Evolutionary conservation across 2,797 vertebrate species (phyloP), one percentile per base, ranked within the genome.

Genomic region (Pristis pectinata): DNA sequence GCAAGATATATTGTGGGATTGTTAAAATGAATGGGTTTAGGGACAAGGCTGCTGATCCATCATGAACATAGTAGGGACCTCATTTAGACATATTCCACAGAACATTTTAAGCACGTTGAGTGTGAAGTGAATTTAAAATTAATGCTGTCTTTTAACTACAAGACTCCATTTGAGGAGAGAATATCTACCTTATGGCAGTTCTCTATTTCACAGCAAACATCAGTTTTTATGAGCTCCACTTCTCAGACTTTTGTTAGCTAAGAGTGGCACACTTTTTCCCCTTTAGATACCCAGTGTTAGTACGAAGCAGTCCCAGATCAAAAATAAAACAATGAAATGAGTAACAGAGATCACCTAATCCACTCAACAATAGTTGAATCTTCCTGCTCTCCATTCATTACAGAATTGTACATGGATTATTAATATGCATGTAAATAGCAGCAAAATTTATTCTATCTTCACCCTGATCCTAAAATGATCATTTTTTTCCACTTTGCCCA

Each of bases 101-200:
- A 61, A 89, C 56, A 89, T 30, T 27, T 53, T 24, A 59, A n/a
- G 34, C 11, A 34, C 17, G 56, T 56, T 49, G 34, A 82, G 37
- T 79, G 56, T 24, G 22, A 13, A n/a, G n/a, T 89, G 30, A 89
- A 61, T 89, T 89, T 89, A 89, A 89, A 85, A 61, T 89, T n/a
- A 61, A 89, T 37, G 13, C 17, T n/a, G 56, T 59, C 53, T n/a
- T n/a, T 53, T 34, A 87, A 19, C 10, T 83, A 89, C 1, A 17
- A n/a, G 85, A 17, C 49, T 61, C 11, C 10, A 89, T 59, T 61
- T n/a, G 19, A 89, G 61, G 56, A n/a, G 5, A 34, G 56, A 61
- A n/a, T 61, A 56, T 27, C 22, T 85, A 22, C 49, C 9, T 30
- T 80, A n/a, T 37, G n/a, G 76, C 1, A 13, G 49, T 13, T 87